phyloP scores from a whole-genome alignment of 2,113 vertebrate genomes.

The Sula dactylatra region DNA sequence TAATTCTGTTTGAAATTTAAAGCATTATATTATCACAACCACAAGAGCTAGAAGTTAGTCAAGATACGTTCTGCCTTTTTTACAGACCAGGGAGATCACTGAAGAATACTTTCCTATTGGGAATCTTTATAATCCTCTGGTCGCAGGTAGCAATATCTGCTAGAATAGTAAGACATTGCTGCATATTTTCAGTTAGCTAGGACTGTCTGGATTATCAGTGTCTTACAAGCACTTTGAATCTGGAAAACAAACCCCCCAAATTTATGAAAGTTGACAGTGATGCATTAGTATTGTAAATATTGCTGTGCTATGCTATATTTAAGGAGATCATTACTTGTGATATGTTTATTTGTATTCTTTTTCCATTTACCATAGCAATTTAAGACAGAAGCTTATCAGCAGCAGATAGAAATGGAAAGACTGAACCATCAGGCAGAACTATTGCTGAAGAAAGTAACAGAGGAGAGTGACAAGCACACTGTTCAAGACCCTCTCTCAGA shows the following conservation, averaged over 20 bases:
- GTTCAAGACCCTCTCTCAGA: conserved; percentile 92
- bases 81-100: not conserved
- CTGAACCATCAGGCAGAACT: conserved; percentile 92
- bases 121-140: not conserved
- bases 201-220: not conserved
- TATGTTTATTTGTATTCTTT: not conserved
- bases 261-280: not conserved
- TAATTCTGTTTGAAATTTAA: not conserved
- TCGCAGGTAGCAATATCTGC: not conserved
- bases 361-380: conserved; percentile 81
- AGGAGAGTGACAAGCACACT: conserved; percentile 84
- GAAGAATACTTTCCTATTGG: not conserved
- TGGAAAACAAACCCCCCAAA: not conserved
- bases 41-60: not conserved
- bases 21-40: not conserved
- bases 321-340: not conserved
- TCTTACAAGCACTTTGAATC: not conserved
- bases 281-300: not conserved
- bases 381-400: conserved; percentile 93
- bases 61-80: not conserved
- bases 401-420: conserved; percentile 98
- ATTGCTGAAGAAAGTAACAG: conserved; percentile 89
- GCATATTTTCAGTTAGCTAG: not conserved
- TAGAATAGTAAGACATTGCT: not conserved
- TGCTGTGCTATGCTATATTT: not conserved